Conservation (phyloP, 2,113 vertebrate species). For the Zosterops japonicus region DNA sequence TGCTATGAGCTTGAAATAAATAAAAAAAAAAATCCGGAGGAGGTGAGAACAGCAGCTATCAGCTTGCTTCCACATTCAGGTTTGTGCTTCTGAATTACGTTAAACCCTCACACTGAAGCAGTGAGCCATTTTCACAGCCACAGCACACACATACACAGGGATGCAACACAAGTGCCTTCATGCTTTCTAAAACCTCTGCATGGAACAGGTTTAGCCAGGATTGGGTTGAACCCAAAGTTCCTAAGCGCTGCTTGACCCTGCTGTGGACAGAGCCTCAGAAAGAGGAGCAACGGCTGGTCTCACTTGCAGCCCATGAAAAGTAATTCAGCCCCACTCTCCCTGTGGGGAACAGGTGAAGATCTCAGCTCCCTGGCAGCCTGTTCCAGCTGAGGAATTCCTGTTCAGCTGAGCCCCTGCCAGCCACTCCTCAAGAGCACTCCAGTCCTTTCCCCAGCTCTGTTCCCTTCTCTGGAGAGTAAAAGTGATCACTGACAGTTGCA, state of each 20-base stretch:
- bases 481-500: neutral
- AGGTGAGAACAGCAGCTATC: neutral
- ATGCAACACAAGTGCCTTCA: neutral
- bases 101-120: neutral
- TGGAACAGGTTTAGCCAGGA: neutral
- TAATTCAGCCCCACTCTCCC: neutral
- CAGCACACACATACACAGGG: neutral
- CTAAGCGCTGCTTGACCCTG: neutral
- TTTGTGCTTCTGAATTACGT: neutral
- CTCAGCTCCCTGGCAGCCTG: neutral
- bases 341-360: neutral
- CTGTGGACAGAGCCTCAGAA: neutral
- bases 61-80: neutral
- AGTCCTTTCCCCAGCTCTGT: neutral
- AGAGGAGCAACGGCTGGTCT: neutral
- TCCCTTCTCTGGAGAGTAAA: neutral
- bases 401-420: neutral
- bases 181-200: neutral
- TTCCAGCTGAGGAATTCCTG: neutral
- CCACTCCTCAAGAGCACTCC: neutral
- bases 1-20: neutral
- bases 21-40: neutral
- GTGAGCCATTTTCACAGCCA: neutral
- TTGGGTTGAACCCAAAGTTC: neutral
- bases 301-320: neutral